phyloP scores from a whole-genome alignment of 2,113 vertebrate genomes.

The Anarrhichthys ocellatus region DNA sequence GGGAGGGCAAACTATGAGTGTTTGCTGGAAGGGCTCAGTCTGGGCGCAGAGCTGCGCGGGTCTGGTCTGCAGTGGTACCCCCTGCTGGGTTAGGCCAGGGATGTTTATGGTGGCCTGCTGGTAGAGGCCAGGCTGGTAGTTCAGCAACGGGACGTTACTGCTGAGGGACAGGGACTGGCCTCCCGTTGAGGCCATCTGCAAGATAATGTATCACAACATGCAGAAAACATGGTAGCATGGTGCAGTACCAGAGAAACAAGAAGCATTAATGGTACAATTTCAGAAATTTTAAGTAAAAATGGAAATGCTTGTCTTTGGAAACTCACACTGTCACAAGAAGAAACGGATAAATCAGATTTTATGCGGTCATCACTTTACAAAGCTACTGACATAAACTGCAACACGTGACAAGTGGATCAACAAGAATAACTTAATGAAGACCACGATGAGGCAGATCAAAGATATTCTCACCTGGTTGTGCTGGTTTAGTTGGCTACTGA shows the following conservation, averaged over 20 bases:
- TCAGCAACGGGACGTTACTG: constrained; percentile 92
- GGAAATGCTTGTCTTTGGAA: neutral
- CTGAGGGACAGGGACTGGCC: constrained; percentile 94
- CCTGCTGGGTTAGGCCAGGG: constrained; percentile 92
- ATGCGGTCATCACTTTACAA: neutral
- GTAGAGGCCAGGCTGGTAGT: constrained; percentile 96
- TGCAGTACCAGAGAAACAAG: neutral
- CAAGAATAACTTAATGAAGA: no score
- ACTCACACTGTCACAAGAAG: neutral
- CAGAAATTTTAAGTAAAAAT: neutral
- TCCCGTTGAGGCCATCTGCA: constrained; percentile 87
- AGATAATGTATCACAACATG: constrained; percentile 7
- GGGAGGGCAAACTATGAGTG: constrained; percentile 97
- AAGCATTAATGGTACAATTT: neutral
- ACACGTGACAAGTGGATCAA: neutral
- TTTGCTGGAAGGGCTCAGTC: constrained; percentile 96
- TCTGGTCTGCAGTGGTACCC: constrained; percentile 92
- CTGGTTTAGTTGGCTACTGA: constrained; percentile 95
- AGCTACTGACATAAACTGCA: neutral
- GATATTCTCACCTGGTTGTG: constrained; percentile 91
- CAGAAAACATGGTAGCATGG: neutral
- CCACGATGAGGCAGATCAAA: neutral
- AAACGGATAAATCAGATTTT: neutral
- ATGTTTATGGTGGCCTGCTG: constrained; percentile 96
- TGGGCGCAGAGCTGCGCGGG: constrained; percentile 95